Percentiles rank a stretch among this genome's conserved stretches.
phyloP scores from a whole-genome alignment of 2,797 vertebrate genomes.

The Aulostomus chinensis region DNA sequence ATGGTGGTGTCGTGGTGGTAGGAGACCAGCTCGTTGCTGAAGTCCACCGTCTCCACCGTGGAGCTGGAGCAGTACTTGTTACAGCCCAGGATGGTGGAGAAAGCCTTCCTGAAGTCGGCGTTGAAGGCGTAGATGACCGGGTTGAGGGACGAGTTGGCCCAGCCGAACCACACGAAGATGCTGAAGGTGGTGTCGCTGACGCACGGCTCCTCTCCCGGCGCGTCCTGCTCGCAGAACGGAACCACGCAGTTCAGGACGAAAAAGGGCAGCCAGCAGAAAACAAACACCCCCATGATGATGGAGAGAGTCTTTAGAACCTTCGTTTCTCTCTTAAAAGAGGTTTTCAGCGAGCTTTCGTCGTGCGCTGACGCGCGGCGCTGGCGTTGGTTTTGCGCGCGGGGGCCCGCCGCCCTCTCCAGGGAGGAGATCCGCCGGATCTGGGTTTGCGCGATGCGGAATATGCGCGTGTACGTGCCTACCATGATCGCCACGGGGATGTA shows the following conservation, averaged over 20 bases:
- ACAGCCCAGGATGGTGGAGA: constrained; percentile 79
- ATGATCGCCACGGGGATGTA: constrained; percentile 85
- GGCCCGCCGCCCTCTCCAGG: constrained; percentile 71
- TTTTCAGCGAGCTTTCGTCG: constrained; percentile 76
- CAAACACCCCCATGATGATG: constrained; percentile 81
- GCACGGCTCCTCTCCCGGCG: constrained; percentile 65
- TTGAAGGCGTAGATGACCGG: constrained; percentile 85
- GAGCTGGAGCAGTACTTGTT: constrained; percentile 66
- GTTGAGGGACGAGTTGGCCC: constrained; percentile 85
- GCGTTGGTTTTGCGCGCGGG: constrained; percentile 48
- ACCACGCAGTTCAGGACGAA: constrained; percentile 85
- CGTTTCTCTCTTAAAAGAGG: constrained; percentile 80
- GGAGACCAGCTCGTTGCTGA: constrained; percentile 84
- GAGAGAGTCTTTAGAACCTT: constrained; percentile 84
- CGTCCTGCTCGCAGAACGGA: constrained; percentile 72
- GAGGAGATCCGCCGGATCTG: constrained; percentile 83
- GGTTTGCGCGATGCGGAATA: constrained; percentile 79
- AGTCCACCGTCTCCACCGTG: constrained; percentile 73
- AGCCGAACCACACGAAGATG: constrained; percentile 83
- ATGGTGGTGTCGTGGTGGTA: constrained; percentile 78
- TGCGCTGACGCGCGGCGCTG: constrained; percentile 57
- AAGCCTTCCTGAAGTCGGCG: constrained; percentile 80
- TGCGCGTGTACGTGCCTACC: constrained; percentile 82
- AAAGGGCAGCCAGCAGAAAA: constrained; percentile 85
- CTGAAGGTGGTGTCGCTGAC: constrained; percentile 78